Evolutionary conservation across 2,888 invertebrate species (phyloP).

Genomic region (Pilophorus perplexus): DNA sequence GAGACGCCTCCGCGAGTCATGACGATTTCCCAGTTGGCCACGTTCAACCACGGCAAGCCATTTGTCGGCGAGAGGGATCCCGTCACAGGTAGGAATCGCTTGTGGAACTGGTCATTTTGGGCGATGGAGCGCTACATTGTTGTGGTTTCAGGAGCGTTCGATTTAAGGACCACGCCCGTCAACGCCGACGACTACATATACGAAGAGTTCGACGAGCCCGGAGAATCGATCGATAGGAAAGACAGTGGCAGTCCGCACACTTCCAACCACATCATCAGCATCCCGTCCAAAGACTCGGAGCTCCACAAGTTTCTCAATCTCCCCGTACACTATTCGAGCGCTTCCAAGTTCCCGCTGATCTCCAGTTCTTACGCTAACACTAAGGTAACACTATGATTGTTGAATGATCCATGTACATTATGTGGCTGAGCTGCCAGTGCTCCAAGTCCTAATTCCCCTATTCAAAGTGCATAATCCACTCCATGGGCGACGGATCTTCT

Average conservation of each 20-base stretch:
- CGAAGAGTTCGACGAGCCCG: conserved; percentile 49
- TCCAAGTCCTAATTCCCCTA: neutral
- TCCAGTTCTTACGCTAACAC: conserved; percentile 70
- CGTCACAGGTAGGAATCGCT: conserved; percentile 53
- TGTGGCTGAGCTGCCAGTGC: no score
- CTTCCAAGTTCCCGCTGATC: conserved; percentile 66
- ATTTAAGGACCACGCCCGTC: conserved; percentile 56
- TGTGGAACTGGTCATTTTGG: neutral
- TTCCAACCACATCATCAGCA: conserved; percentile 58
- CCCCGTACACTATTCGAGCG: conserved; percentile 64
- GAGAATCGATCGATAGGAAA: conserved; percentile 54
- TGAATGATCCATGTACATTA: no score
- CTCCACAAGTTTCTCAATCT: conserved; percentile 67
- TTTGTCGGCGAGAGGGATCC: conserved; percentile 69
- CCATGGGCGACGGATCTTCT: no score
- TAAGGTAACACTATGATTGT: conserved; percentile 57
- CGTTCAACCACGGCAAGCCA: conserved; percentile 67
- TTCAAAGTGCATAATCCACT: neutral
- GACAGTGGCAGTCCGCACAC: conserved; percentile 54
- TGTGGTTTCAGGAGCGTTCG: conserved; percentile 56
- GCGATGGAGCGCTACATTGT: neutral
- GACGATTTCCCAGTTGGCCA: conserved; percentile 49
- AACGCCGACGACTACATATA: conserved; percentile 47
- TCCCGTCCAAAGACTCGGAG: conserved; percentile 54
- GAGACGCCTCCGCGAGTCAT: conserved; percentile 43